phyloP scores from a whole-genome alignment of 1,140 invertebrate species.

The Cydia amplana region DNA sequence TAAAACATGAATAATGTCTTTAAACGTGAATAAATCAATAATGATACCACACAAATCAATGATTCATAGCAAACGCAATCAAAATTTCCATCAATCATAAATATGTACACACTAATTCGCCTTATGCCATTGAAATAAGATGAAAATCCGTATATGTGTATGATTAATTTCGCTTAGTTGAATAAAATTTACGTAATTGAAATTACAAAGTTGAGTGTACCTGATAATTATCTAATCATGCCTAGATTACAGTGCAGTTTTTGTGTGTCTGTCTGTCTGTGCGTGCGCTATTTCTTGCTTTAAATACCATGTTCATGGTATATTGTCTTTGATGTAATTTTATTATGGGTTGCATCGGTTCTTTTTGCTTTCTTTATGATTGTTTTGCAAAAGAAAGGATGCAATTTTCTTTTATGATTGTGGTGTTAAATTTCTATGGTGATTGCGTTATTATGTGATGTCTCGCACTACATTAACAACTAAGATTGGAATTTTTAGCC shows the following conservation, averaged over 20 bases:
- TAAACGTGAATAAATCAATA: neutral
- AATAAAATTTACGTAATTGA: neutral
- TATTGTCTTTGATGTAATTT: conserved; percentile 13
- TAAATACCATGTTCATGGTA: conserved; percentile 6
- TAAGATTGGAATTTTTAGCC: no score
- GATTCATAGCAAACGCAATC: neutral
- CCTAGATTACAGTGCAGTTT: neutral
- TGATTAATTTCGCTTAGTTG: neutral
- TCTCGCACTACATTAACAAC: no score
- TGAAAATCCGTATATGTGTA: neutral
- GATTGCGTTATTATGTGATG: neutral
- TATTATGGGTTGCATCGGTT: neutral
- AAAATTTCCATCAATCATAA: neutral
- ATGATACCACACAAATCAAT: neutral
- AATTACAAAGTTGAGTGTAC: neutral
- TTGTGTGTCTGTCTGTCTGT: neutral
- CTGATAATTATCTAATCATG: conserved; percentile 9
- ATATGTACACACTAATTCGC: neutral
- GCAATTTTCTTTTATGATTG: conserved; percentile 13
- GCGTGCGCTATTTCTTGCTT: neutral
- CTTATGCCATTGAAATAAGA: neutral
- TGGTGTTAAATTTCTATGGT: conserved; percentile 8
- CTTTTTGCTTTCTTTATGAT: conserved; percentile 5
- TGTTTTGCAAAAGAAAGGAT: neutral
- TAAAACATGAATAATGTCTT: neutral